Conservation (phyloP, 2,113 vertebrate genomes). For the Oceanodroma tethys region DNA sequence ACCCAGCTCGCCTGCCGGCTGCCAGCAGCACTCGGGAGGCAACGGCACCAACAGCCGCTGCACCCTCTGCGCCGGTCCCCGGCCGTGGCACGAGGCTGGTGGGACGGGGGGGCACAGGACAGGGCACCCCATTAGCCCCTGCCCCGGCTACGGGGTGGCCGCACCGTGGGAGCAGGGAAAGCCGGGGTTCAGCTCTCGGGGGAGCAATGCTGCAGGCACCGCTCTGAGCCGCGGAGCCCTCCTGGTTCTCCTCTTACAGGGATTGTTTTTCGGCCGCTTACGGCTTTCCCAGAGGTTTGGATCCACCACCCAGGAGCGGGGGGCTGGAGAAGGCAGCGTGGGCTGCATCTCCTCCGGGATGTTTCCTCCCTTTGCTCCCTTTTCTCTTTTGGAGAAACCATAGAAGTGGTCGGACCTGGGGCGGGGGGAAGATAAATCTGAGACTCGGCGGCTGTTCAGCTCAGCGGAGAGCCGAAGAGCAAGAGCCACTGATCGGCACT, state of each 20-base stretch:
- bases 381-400: not conserved
- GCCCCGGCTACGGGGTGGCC: not conserved
- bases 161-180: not conserved
- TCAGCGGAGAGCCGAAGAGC: not conserved
- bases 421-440: not conserved
- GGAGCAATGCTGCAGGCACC: not conserved
- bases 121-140: too few species aligned
- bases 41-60: not conserved
- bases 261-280: not conserved
- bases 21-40: not conserved
- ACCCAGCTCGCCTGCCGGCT: not conserved
- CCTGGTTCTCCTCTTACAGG: not conserved
- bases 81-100: not conserved
- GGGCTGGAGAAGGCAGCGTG: not conserved
- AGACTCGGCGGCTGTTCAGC: not conserved
- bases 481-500: rapidly evolving
- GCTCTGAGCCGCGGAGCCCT: not conserved
- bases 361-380: not conserved
- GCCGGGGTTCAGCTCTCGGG: not conserved
- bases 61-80: not conserved
- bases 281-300: not conserved
- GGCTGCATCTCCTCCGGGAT: not conserved
- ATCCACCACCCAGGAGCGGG: rapidly evolving
- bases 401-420: not conserved
- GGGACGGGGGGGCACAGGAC: not conserved